Evolutionary conservation across 2,113 vertebrate genomes (phyloP), one percentile per base, ranked within the genome.

Genomic region (Sphaerodactylus townsendi): DNA sequence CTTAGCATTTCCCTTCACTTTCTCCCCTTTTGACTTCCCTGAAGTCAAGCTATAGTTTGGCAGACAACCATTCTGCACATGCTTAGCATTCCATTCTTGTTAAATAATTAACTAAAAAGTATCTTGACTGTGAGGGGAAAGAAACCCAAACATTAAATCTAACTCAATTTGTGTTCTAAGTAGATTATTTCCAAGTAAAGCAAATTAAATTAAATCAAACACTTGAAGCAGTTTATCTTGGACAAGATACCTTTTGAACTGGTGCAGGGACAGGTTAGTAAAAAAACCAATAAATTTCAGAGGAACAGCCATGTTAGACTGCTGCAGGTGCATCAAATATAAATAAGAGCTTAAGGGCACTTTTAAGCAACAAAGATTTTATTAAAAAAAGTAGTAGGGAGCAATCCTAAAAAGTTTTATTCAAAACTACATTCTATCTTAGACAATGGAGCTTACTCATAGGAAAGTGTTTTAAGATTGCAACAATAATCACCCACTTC

Each of bases 101-200:
- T 79, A 79, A 87, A 83, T 82, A 56, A 87, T 79, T 87, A 79
- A 87, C 81, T 66, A 64, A 72, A 82, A 78, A 50, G n/a, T 65
- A 14, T 17, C 35, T 69, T 33, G 39, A 72, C 44, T 30, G 46
- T 28, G 10, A 21, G 69, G 30, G 30, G 17, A n/a, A n/a, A n/a
- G 15, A 5, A 62, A 28, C n/a, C 25, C 15, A 48, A 53, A 73
- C 44, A 68, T 21, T 68, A 13, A 41, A 68, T 68, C 64, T 30
- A 68, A 44, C 23, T 46, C 64, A 78, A 64, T 11, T 69, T 71
- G 30, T 44, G 21, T 28, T 44, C 37, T n/a, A 70, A 78, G 41
- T 71, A 72, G 30, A 10, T 85, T 46, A 35, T 37, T 64, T 62
- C 25, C 59, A 62, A 62, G 25, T 25, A 66, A 83, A 65, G 33